These are phyloP conservation scores for Eurytoma californica DNA, from an alignment of 2,888 invertebrate species.

Conservation along the genomic window DNA sequence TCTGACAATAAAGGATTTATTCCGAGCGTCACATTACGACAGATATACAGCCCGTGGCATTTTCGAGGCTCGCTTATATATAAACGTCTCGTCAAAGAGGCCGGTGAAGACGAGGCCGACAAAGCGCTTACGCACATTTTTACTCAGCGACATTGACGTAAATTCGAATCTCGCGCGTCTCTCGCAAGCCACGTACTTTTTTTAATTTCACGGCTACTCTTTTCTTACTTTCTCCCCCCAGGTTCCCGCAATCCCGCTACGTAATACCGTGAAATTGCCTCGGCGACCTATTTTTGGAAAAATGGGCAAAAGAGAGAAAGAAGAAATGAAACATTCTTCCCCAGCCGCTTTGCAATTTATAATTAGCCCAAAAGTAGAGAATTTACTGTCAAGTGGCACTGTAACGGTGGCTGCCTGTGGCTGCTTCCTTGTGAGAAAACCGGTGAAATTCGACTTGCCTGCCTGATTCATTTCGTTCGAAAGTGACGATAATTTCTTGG, in stretches of 20 bases:
- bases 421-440: no score
- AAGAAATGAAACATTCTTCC: not conserved
- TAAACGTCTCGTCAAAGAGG: constrained; percentile 29
- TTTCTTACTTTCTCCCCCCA: not conserved
- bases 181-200: not conserved
- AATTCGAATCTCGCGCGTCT: constrained; percentile 19
- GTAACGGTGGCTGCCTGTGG: no score
- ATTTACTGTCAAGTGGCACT: no score
- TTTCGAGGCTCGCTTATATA: constrained; percentile 10
- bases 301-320: not conserved
- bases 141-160: constrained; percentile 30
- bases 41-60: not conserved
- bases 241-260: not conserved
- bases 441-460: no score
- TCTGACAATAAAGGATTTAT: constrained; percentile 41
- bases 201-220: constrained; percentile 35
- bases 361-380: not conserved
- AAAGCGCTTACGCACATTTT: constrained; percentile 28
- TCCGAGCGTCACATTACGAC: not conserved
- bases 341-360: no score
- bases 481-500: no score
- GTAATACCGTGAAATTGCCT: constrained; percentile 33
- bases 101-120: constrained; percentile 27
- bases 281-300: constrained; percentile 29
- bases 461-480: no score